phyloP scores from a whole-genome alignment of 1,140 invertebrate species.

The Lepidostoma basale region DNA sequence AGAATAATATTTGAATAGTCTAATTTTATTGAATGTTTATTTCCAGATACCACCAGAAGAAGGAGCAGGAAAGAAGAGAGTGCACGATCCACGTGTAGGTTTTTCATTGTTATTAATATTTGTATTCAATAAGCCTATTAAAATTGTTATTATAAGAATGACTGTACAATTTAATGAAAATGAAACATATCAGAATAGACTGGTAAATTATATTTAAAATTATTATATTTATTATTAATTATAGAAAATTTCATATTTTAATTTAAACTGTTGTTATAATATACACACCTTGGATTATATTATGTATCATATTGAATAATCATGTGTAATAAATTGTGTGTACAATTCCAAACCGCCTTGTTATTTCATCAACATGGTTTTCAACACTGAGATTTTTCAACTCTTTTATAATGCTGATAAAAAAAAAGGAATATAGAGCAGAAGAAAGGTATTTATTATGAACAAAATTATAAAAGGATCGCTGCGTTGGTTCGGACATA shows the following conservation, averaged over 20 bases:
- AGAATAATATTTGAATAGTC: too few species aligned
- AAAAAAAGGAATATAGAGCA: too few species aligned
- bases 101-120: slow-evolving; percentile 27
- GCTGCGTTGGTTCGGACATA: too few species aligned
- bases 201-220: slow-evolving; percentile 45
- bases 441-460: too few species aligned
- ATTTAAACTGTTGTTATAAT: slow-evolving; percentile 43
- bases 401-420: too few species aligned
- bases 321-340: slow-evolving; percentile 19
- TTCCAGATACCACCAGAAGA: slow-evolving; percentile 59
- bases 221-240: slow-evolving; percentile 35
- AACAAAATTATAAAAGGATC: too few species aligned
- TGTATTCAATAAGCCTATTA: slow-evolving; percentile 30
- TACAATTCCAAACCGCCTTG: neutral
- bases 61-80: slow-evolving; percentile 60
- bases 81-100: slow-evolving; percentile 60
- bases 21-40: too few species aligned
- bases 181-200: slow-evolving; percentile 47
- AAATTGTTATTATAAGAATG: slow-evolving; percentile 37
- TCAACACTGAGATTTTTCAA: too few species aligned
- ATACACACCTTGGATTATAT: slow-evolving; percentile 39
- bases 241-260: slow-evolving; percentile 39
- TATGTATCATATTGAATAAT: slow-evolving; percentile 23
- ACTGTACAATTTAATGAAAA: slow-evolving; percentile 47
- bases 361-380: too few species aligned